Percentiles rank a stretch among this genome's conserved stretches.
Evolutionary conservation across 2,888 invertebrate species (phyloP).

Genomic region (Helicoverpa assulta): DNA sequence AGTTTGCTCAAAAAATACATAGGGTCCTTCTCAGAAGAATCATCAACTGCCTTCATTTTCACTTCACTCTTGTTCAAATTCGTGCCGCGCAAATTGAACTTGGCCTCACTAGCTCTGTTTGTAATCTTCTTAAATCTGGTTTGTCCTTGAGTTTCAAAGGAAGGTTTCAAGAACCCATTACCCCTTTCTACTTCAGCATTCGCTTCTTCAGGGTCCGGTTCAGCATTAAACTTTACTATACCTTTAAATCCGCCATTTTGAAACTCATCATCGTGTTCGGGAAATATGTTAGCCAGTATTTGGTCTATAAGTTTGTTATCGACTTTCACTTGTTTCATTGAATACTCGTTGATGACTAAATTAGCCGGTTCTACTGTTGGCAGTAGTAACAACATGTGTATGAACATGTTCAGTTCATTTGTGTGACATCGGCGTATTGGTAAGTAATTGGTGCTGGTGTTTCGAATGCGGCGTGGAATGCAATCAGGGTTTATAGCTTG

Average conservation of each 20-base stretch:
- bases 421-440: constrained; percentile 12
- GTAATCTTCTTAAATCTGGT: constrained; percentile 25
- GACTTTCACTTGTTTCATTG: constrained; percentile 19
- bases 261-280: too few species aligned
- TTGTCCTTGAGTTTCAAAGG: constrained; percentile 17
- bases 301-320: constrained; percentile 14
- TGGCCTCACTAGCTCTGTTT: not conserved
- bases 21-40: not conserved
- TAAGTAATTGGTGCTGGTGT: constrained; percentile 6
- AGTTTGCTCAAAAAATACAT: not conserved
- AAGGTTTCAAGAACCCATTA: not conserved
- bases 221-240: not conserved
- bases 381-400: constrained; percentile 27
- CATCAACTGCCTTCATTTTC: not conserved
- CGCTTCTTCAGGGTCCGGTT: not conserved
- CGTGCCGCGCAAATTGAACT: not conserved
- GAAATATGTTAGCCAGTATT: not conserved
- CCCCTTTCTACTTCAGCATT: not conserved
- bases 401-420: constrained; percentile 25
- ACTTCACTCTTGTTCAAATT: not conserved
- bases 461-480: constrained; percentile 20
- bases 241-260: too few species aligned
- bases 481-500: constrained; percentile 41
- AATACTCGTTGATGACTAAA: constrained; percentile 12
- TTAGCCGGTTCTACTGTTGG: constrained; percentile 5